These are phyloP conservation scores for Drymonia ruficornis DNA, from an alignment of 2,888 invertebrate species.

Conservation along the genomic window DNA sequence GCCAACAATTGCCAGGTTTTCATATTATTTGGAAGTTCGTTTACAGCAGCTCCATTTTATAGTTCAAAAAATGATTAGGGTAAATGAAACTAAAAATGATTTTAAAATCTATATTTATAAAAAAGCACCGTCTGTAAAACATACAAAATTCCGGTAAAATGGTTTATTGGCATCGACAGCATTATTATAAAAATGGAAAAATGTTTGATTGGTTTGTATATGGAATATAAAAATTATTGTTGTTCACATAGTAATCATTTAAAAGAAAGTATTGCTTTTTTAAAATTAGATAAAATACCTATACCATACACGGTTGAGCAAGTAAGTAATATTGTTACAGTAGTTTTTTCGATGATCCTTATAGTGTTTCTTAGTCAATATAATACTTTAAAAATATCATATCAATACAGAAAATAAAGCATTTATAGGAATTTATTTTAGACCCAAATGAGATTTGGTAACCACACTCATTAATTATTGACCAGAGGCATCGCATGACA, in stretches of 20 bases:
- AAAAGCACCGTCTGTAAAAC: conserved; percentile 84
- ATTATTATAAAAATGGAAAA: conserved; percentile 76
- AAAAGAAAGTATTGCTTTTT: conserved; percentile 49
- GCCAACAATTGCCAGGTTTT: no score
- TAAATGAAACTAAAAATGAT: conserved; percentile 25
- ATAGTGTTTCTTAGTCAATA: conserved; percentile 50
- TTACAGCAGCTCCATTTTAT: no score
- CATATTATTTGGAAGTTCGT: no score
- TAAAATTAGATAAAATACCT: conserved; percentile 43
- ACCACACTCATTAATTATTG: conserved; percentile 63
- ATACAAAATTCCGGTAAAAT: conserved; percentile 78
- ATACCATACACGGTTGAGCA: conserved; percentile 70
- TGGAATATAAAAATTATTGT: conserved; percentile 70
- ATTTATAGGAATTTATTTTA: conserved; percentile 38
- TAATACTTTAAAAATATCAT: conserved; percentile 43
- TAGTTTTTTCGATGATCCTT: conserved; percentile 54
- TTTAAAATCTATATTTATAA: conserved; percentile 76
- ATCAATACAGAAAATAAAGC: conserved; percentile 47
- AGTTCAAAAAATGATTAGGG: background rate
- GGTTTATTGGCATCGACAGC: conserved; percentile 74
- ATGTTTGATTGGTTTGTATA: conserved; percentile 60
- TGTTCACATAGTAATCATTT: conserved; percentile 46
- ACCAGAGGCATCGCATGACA: conserved; percentile 47
- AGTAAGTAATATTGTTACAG: conserved; percentile 63
- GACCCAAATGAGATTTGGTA: conserved; percentile 58